These are phyloP conservation scores for Dicrostonyx torquatus DNA, from an alignment of 2,797 vertebrate genomes.

Conservation along the genomic window DNA sequence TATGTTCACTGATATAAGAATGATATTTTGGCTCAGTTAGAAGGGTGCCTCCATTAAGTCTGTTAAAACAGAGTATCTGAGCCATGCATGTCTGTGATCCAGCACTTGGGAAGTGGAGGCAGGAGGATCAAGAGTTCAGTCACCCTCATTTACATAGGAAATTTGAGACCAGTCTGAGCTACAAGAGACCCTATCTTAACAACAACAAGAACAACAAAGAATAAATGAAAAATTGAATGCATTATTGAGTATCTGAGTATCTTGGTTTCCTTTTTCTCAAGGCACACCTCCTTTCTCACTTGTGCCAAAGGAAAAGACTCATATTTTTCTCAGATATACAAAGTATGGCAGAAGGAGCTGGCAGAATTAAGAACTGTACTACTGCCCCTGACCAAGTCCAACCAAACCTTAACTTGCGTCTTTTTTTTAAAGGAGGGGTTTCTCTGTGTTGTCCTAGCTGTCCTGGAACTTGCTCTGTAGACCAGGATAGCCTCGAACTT, in stretches of 20 bases:
- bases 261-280: conserved; percentile 15
- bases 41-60: not conserved
- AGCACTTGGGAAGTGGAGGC: not conserved
- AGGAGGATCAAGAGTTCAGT: not conserved
- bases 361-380: not conserved
- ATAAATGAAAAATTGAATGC: not conserved
- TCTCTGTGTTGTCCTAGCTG: not conserved
- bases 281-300: not conserved
- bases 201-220: not conserved
- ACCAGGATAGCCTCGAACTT: not conserved
- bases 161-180: not conserved
- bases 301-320: conserved; percentile 20
- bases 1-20: not conserved
- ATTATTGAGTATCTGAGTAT: not conserved
- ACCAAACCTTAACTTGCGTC: conserved; percentile 13
- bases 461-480: not conserved
- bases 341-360: not conserved
- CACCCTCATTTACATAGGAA: not conserved
- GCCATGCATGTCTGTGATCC: not conserved
- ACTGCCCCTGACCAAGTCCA: not conserved
- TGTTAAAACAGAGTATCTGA: conserved; percentile 32
- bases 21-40: conserved; percentile 28
- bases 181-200: not conserved
- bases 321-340: not conserved
- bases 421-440: not conserved